Percentiles rank a stretch among this genome's conserved stretches.
Conservation (phyloP, 2,888 invertebrate genomes). For the Parnassius orleans region DNA sequence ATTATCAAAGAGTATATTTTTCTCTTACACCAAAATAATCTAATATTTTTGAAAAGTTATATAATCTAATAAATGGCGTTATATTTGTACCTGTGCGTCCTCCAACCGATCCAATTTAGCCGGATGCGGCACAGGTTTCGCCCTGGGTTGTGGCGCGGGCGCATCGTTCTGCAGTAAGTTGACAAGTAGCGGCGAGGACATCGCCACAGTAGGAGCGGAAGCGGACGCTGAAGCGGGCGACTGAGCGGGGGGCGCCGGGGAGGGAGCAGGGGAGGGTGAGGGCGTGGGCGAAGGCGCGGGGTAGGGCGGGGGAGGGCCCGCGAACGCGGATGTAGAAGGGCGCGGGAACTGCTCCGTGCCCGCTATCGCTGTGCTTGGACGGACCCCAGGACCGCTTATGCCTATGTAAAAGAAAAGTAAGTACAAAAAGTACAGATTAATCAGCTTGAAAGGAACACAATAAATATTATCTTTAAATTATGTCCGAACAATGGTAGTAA, state of each 20-base stretch:
- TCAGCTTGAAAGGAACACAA: too few species aligned
- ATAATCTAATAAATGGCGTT: background rate
- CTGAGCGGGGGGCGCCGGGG: slow-evolving; percentile 36
- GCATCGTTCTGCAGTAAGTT: slow-evolving; percentile 95
- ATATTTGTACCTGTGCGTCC: slow-evolving; percentile 59
- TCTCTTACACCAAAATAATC: too few species aligned
- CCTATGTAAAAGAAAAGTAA: too few species aligned
- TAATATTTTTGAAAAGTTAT: too few species aligned
- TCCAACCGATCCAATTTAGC: slow-evolving; percentile 66
- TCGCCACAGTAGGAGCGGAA: slow-evolving; percentile 82
- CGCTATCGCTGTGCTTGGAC: slow-evolving; percentile 40
- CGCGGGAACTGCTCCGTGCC: slow-evolving; percentile 52
- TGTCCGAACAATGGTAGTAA: too few species aligned
- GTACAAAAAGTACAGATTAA: slow-evolving; percentile 6
- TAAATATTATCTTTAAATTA: too few species aligned
- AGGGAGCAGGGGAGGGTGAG: slow-evolving; percentile 37
- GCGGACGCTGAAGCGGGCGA: slow-evolving; percentile 41
- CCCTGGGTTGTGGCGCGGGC: slow-evolving; percentile 58
- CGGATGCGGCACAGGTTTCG: slow-evolving; percentile 57
- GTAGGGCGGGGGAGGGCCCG: slow-evolving; percentile 59
- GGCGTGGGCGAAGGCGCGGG: slow-evolving; percentile 37
- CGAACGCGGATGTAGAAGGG: slow-evolving; percentile 56
- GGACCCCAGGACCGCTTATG: slow-evolving; percentile 37
- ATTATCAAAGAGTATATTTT: too few species aligned
- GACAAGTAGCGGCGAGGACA: slow-evolving; percentile 93